Evolutionary conservation across 2,113 vertebrate species (phyloP).

Genomic region (Copsychus sechellarum): DNA sequence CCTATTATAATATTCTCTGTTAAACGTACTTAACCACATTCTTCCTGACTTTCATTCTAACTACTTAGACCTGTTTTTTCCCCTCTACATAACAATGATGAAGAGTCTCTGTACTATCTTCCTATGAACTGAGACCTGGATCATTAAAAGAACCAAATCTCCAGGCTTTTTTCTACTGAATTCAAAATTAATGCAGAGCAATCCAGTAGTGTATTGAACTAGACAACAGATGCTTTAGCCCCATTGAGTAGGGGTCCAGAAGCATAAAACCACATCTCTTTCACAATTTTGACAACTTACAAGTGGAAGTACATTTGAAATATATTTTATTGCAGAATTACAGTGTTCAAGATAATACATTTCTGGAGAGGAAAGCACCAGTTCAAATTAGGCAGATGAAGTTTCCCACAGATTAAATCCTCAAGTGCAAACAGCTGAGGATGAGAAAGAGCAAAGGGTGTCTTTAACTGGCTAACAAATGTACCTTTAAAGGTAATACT

Average conservation of each 20-base stretch:
- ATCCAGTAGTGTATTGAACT: neutral
- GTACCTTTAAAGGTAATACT: slow-evolving; percentile 93
- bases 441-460: neutral
- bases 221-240: neutral
- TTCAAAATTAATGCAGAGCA: neutral
- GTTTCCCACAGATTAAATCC: neutral
- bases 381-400: neutral
- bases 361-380: neutral
- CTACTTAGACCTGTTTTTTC: neutral
- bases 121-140: neutral
- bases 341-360: neutral
- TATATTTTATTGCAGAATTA: neutral
- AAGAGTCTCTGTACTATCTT: neutral
- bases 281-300: neutral
- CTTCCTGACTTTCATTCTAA: neutral
- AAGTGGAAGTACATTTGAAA: neutral
- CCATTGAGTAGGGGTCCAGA: neutral
- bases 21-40: neutral
- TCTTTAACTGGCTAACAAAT: neutral
- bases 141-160: neutral
- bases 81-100: neutral
- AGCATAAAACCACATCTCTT: neutral
- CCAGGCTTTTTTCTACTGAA: neutral
- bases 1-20: neutral
- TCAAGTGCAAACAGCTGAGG: neutral